A percentile compares a stretch with the other conserved stretches of the same genome.
Evolutionary conservation across 2,888 invertebrate genomes (phyloP).

Genomic region (Lasioglossum villosulum): DNA sequence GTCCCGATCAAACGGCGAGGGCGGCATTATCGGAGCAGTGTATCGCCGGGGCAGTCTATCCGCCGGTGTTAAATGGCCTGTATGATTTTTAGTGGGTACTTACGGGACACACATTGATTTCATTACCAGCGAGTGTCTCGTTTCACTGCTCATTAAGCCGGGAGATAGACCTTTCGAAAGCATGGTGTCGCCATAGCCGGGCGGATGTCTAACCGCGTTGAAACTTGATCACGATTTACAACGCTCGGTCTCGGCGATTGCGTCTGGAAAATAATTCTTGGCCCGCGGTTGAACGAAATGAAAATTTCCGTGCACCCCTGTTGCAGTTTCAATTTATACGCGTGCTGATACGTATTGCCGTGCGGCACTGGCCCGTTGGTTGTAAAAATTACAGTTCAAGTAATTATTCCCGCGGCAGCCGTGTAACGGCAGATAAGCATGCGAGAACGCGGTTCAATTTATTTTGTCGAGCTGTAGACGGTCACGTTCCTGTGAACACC

Average conservation of each 20-base stretch:
- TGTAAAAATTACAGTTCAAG: conserved; percentile 48
- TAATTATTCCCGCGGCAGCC: conserved; percentile 48
- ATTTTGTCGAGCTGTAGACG: background rate
- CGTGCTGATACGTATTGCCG: conserved; percentile 42
- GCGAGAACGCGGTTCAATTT: conserved; percentile 48
- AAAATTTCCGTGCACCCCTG: conserved; percentile 15
- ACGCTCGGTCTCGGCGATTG: background rate
- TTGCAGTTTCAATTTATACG: conserved; percentile 30
- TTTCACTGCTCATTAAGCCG: conserved; percentile 65
- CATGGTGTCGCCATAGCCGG: conserved; percentile 11
- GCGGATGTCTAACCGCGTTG: conserved; percentile 49
- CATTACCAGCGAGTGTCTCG: conserved; percentile 44
- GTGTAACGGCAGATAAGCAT: conserved; percentile 49
- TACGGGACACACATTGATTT: conserved; percentile 47
- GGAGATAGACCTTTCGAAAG: conserved; percentile 56
- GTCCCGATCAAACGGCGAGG: background rate
- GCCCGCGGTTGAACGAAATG: conserved; percentile 30
- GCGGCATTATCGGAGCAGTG: background rate
- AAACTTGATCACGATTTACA: conserved; percentile 66
- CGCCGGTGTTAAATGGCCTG: conserved; percentile 47
- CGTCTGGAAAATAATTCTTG: background rate
- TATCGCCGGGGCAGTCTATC: conserved; percentile 14
- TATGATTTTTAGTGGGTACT: conserved; percentile 43
- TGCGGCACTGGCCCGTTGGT: conserved; percentile 7
- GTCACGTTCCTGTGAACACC: background rate